Evolutionary conservation across 1,140 invertebrate genomes (phyloP).

Genomic region (Diuraphis noxia): DNA sequence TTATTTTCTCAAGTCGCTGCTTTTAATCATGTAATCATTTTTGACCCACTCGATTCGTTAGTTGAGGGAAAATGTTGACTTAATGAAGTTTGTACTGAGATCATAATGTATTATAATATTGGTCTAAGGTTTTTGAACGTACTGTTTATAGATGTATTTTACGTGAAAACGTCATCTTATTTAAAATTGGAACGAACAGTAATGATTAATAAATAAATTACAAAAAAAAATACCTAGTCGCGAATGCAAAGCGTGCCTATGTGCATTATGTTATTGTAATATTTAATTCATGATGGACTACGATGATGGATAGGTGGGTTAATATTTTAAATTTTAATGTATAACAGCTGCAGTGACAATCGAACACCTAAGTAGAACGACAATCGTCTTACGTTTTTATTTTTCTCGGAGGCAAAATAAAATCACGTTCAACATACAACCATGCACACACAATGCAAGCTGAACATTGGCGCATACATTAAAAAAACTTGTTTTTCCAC

Average conservation of each 20-base stretch:
- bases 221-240: background rate
- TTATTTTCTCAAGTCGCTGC: background rate
- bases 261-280: too few relatives aligned
- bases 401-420: conserved; percentile 21
- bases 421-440: conserved; percentile 26
- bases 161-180: background rate
- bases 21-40: background rate
- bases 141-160: background rate
- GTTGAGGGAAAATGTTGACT: background rate
- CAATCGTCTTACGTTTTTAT: conserved; percentile 19
- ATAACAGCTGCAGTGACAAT: background rate
- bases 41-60: background rate
- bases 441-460: conserved; percentile 30
- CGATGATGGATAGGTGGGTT: background rate
- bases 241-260: background rate
- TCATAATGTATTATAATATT: background rate
- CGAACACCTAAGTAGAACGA: conserved; percentile 26
- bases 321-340: background rate
- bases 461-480: conserved; percentile 45
- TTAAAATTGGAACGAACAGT: background rate
- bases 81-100: background rate
- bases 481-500: conserved; percentile 51
- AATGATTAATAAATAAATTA: background rate
- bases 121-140: background rate
- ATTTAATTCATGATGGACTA: background rate